phyloP scores from a whole-genome alignment of 2,113 vertebrate genomes.

The Aspiorhynchus laticeps region DNA sequence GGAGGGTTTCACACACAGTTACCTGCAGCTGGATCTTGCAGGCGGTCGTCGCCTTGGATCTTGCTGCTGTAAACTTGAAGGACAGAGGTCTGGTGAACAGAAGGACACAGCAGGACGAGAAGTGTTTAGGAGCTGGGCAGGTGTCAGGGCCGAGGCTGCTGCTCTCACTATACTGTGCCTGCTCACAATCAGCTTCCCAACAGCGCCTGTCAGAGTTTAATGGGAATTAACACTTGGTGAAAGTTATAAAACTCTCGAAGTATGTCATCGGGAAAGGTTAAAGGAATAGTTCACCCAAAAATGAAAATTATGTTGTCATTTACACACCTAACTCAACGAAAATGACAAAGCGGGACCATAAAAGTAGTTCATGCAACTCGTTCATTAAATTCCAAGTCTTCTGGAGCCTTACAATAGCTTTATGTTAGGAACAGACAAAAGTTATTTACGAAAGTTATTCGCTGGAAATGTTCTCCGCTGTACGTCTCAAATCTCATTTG shows the following conservation, averaged over 20 bases:
- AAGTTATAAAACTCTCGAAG: conserved; percentile 27
- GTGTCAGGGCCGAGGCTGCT: neutral
- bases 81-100: conserved; percentile 15
- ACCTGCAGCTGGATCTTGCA: neutral
- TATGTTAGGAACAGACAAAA: neutral
- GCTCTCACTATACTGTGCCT: neutral
- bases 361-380: neutral
- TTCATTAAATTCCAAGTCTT: conserved; percentile 20
- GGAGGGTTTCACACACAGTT: neutral
- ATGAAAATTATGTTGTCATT: conserved; percentile 7
- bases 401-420: neutral
- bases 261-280: conserved; percentile 17
- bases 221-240: conserved; percentile 16
- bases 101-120: neutral
- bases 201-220: conserved; percentile 18
- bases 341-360: conserved; percentile 12
- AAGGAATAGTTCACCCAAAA: conserved; percentile 27
- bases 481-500: neutral
- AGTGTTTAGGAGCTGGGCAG: neutral
- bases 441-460: neutral
- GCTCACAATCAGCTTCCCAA: conserved; percentile 9
- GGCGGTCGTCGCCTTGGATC: neutral
- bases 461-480: neutral
- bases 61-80: conserved; percentile 1
- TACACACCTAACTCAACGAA: neutral